Evolutionary conservation across 2,888 invertebrate species (phyloP).

Genomic region (Andrena marginata): DNA sequence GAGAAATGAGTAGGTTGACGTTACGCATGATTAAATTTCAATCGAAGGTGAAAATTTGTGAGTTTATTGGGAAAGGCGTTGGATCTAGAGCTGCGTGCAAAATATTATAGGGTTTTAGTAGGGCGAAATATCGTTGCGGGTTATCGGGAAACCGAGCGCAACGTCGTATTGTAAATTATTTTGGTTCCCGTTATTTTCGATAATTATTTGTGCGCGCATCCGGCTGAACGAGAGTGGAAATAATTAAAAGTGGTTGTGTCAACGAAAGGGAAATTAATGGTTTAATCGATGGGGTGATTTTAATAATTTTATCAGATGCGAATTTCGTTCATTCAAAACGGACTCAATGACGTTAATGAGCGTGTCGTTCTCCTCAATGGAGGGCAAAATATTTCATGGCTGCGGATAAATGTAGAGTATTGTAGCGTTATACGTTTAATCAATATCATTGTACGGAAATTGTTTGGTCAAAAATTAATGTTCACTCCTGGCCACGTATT

Average conservation of each 20-base stretch:
- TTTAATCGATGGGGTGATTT: constrained; percentile 57
- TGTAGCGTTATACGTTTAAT: constrained; percentile 24
- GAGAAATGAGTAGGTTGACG: not conserved
- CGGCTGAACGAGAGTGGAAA: constrained; percentile 45
- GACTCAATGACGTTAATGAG: constrained; percentile 55
- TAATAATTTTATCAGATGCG: constrained; percentile 57
- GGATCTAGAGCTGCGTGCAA: not conserved
- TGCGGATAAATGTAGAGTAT: constrained; percentile 48
- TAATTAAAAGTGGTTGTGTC: constrained; percentile 59
- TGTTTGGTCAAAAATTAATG: constrained; percentile 56
- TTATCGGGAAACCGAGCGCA: constrained; percentile 32
- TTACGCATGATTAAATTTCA: not conserved
- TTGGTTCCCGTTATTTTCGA: constrained; percentile 53
- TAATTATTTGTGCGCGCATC: constrained; percentile 39
- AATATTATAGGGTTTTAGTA: constrained; percentile 14
- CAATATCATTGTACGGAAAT: constrained; percentile 43
- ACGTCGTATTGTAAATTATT: constrained; percentile 47
- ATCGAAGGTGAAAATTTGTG: too few species aligned
- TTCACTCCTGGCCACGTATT: constrained; percentile 25
- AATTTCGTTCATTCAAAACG: constrained; percentile 53
- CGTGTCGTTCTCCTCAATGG: constrained; percentile 50
- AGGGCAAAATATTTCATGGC: constrained; percentile 47
- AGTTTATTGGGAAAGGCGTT: not conserved
- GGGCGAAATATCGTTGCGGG: not conserved
- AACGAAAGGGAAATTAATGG: constrained; percentile 60